These are phyloP conservation scores for Agrypnus murinus DNA, from an alignment of 2,888 invertebrate genomes.

Conservation along the genomic window DNA sequence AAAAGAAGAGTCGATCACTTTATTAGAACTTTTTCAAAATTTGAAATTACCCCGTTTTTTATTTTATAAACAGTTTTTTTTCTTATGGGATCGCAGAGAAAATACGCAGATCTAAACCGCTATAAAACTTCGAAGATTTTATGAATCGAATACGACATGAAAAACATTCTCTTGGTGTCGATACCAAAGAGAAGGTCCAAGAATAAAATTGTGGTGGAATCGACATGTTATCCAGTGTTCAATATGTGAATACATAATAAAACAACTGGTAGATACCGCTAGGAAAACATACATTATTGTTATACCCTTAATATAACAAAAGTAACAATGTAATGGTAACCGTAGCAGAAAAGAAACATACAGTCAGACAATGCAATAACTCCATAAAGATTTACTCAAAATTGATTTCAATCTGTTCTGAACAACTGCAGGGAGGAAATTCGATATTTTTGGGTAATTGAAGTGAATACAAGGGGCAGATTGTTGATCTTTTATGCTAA, in stretches of 20 bases:
- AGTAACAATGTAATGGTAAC: constrained; percentile 46
- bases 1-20: no score
- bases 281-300: constrained; percentile 45
- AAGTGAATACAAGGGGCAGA: constrained; percentile 51
- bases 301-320: constrained; percentile 42
- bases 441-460: constrained; percentile 52
- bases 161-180: no score
- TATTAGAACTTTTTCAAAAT: no score
- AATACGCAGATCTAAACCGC: no score
- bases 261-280: constrained; percentile 36
- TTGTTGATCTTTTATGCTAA: constrained; percentile 53
- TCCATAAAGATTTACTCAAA: not conserved
- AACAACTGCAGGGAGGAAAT: constrained; percentile 35
- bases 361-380: constrained; percentile 3
- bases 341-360: constrained; percentile 31
- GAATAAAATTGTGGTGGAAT: constrained; percentile 9
- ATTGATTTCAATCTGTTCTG: constrained; percentile 1
- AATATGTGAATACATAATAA: not conserved
- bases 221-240: not conserved
- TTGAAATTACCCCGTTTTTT: no score
- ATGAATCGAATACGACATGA: no score
- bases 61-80: no score
- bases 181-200: no score
- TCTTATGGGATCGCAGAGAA: no score
- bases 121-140: no score